These are phyloP conservation scores for Hirtodrosophila confusa DNA, from an alignment of 2,888 invertebrate species.

Conservation along the genomic window DNA sequence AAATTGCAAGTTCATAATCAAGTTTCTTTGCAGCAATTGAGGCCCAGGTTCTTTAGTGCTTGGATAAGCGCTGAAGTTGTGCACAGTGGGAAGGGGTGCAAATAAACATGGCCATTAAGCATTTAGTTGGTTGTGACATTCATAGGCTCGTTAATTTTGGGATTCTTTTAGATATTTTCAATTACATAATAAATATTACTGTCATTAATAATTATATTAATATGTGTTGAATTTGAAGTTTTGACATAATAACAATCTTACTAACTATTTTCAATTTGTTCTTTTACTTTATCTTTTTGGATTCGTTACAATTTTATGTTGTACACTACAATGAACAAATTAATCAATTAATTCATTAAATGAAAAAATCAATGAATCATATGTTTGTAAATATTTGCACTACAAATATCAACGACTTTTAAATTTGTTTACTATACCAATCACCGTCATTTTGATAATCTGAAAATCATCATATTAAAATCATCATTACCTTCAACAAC, in stretches of 20 bases:
- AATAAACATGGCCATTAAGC: slow-evolving; percentile 15
- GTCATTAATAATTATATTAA: slow-evolving; percentile 29
- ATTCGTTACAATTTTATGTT: slow-evolving; percentile 67
- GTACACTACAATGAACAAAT: slow-evolving; percentile 49
- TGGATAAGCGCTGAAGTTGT: not conserved
- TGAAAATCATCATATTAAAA: slow-evolving; percentile 41
- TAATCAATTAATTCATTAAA: slow-evolving; percentile 33
- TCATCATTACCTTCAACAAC: slow-evolving; percentile 52
- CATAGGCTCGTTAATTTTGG: slow-evolving; percentile 13
- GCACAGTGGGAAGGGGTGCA: not conserved
- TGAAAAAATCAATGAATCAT: slow-evolving; percentile 36
- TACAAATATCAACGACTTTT: slow-evolving; percentile 42
- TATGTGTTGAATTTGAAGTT: slow-evolving; percentile 32
- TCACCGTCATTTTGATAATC: slow-evolving; percentile 35
- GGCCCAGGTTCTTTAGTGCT: not conserved
- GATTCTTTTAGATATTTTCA: slow-evolving; percentile 20
- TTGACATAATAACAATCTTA: slow-evolving; percentile 47
- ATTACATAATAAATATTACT: slow-evolving; percentile 12
- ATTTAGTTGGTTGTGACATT: slow-evolving; percentile 16
- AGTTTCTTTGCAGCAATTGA: slow-evolving; percentile 22
- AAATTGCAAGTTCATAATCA: slow-evolving; percentile 2
- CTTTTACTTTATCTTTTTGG: slow-evolving; percentile 71
- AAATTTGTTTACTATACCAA: slow-evolving; percentile 30
- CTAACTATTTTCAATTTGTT: slow-evolving; percentile 64
- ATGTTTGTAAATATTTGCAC: slow-evolving; percentile 57